These are phyloP conservation scores for Lanius collurio DNA, from an alignment of 2,113 vertebrate genomes.

Conservation along the genomic window DNA sequence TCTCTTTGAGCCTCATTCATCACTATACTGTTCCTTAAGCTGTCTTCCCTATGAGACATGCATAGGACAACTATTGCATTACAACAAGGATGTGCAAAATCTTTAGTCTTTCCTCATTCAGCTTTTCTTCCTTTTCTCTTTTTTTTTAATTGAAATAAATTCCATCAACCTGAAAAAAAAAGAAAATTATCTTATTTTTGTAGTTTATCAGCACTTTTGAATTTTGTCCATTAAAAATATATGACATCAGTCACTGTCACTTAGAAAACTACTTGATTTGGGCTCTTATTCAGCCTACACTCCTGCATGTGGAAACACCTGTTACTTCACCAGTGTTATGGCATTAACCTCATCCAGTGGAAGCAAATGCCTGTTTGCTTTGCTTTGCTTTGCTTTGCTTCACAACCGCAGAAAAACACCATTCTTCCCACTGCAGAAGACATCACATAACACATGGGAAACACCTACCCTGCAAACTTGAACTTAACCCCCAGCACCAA, in stretches of 20 bases:
- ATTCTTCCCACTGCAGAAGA: neutral
- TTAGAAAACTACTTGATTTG: neutral
- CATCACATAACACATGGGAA: neutral
- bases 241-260: fast-evolving
- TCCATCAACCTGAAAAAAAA: neutral
- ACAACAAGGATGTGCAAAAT: neutral
- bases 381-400: neutral
- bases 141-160: neutral
- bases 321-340: neutral
- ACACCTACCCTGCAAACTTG: neutral
- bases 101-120: neutral
- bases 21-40: neutral
- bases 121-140: neutral
- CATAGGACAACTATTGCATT: neutral
- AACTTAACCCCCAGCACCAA: neutral
- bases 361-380: neutral
- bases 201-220: neutral
- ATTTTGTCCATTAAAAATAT: neutral
- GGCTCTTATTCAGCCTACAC: neutral
- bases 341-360: neutral
- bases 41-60: neutral
- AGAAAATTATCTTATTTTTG: neutral
- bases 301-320: neutral
- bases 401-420: neutral
- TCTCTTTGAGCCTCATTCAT: neutral